These are phyloP conservation scores for Triplophysa tibetana DNA, from an alignment of 2,113 vertebrate genomes.

Conservation along the genomic window DNA sequence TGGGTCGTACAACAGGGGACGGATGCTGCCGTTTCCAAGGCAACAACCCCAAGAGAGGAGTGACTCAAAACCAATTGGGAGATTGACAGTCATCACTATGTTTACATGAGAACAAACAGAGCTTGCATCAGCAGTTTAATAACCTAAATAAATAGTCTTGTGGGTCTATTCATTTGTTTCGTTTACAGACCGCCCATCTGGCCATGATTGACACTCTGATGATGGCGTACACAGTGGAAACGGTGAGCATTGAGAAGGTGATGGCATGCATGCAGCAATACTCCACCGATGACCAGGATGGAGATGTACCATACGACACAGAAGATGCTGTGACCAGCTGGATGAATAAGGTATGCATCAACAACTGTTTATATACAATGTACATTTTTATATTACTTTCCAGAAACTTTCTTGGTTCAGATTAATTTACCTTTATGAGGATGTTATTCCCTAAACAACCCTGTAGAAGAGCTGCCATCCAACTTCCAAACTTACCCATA, in stretches of 20 bases:
- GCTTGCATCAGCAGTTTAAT: not conserved
- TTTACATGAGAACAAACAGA: not conserved
- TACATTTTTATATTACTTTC: not conserved
- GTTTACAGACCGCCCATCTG: constrained; percentile 87
- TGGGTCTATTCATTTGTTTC: not conserved
- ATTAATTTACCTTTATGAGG: too few relatives aligned
- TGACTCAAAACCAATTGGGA: not conserved
- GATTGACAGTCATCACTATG: not conserved
- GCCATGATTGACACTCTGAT: constrained; percentile 95
- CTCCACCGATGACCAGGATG: constrained; percentile 80
- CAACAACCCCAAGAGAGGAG: constrained; percentile 52
- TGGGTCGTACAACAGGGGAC: constrained; percentile 56
- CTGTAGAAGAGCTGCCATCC: too few relatives aligned
- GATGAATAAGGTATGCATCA: constrained; percentile 92
- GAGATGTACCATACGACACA: constrained; percentile 89
- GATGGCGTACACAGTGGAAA: constrained; percentile 95
- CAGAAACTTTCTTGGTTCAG: not conserved
- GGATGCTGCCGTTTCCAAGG: constrained; percentile 62
- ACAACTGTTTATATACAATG: not conserved
- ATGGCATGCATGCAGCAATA: constrained; percentile 84
- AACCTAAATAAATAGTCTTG: not conserved
- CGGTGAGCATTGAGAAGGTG: constrained; percentile 89
- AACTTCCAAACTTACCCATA: too few relatives aligned
- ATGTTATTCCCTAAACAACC: too few relatives aligned
- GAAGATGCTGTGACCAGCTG: constrained; percentile 92